Percentiles rank a stretch among this genome's conserved stretches.
Evolutionary conservation across 2,113 vertebrate species (phyloP).

Genomic region (Pelvicachromis taeniatus): DNA sequence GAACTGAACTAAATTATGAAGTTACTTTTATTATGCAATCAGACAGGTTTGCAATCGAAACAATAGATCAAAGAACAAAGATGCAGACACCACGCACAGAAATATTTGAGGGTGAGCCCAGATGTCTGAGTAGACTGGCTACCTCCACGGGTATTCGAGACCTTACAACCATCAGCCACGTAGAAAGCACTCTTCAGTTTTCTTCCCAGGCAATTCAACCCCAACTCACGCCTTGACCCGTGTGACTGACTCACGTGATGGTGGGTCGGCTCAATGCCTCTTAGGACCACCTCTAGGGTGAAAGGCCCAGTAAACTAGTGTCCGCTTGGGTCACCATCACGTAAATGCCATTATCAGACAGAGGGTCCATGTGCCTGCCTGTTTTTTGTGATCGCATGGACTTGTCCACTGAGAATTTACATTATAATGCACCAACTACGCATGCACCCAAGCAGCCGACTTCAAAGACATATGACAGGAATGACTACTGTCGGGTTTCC

Average conservation of each 20-base stretch:
- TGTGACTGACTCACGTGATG: not conserved
- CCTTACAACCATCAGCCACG: not conserved
- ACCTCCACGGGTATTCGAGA: not conserved
- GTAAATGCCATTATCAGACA: not conserved
- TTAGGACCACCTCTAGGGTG: not conserved
- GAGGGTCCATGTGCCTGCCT: not conserved
- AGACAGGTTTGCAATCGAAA: not conserved
- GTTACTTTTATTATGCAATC: not conserved
- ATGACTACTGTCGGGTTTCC: not conserved
- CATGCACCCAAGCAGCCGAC: not conserved
- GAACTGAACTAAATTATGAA: not conserved
- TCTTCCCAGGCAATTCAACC: not conserved
- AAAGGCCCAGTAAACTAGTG: fast-evolving
- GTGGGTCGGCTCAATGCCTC: not conserved
- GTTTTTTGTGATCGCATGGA: not conserved
- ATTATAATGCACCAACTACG: not conserved
- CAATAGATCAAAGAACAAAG: not conserved
- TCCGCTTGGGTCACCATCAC: not conserved
- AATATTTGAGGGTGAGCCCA: not conserved
- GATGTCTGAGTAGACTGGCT: fast-evolving
- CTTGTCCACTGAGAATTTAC: not conserved
- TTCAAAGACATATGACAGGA: not conserved
- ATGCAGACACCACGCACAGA: not conserved
- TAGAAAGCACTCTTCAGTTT: not conserved
- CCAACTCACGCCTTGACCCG: not conserved